Evolutionary conservation across 2,888 invertebrate genomes (phyloP), one percentile per base, ranked within the genome.

Genomic region (Parnassius mnemosyne): DNA sequence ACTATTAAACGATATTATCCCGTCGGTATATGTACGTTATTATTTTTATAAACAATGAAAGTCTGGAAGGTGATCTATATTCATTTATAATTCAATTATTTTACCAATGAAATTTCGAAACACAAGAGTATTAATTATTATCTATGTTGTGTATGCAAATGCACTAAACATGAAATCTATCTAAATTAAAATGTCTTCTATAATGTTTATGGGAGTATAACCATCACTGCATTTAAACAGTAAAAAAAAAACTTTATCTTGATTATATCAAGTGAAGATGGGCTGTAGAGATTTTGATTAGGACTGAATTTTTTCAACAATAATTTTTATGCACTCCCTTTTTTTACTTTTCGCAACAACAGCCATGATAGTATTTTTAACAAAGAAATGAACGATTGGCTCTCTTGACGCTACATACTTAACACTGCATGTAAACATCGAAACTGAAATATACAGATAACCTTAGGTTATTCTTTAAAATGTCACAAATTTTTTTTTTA

Each of bases 371-470:
- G 7, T 34, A 34, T 10, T 50, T 16, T 3, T 10, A 46, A 20
- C 11, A 16, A 16, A 25, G 7, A 51, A 51, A 16, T 43, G 12
- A 46, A 56, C 25, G 49, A 57, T 53, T 57, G 53, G 53, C 50
- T 53, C 52, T 3, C 25, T 53, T 43, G 43, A 49, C 9, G 49
- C 25, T 42, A 34, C 43, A 43, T 5, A 53, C 41, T 49, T 7
- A 20, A 13, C 44, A 60, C 11, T 20, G 41, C 16, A 47, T 13
- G n/a, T 49, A 42, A 20, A 60, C 25, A 46, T 10, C 43, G 41
- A 52, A 20, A 51, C 52, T 13, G 43, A 51, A 51, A 51, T 50
- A 16, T 50, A 61, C 55, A 52, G 25, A 56, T 60, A 50, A 47
- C 20, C n/a, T 55, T 44, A 60, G 20, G 7, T 41, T 43, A 53